Conservation (phyloP, 2,888 invertebrate species). For the Sericinus montela region DNA sequence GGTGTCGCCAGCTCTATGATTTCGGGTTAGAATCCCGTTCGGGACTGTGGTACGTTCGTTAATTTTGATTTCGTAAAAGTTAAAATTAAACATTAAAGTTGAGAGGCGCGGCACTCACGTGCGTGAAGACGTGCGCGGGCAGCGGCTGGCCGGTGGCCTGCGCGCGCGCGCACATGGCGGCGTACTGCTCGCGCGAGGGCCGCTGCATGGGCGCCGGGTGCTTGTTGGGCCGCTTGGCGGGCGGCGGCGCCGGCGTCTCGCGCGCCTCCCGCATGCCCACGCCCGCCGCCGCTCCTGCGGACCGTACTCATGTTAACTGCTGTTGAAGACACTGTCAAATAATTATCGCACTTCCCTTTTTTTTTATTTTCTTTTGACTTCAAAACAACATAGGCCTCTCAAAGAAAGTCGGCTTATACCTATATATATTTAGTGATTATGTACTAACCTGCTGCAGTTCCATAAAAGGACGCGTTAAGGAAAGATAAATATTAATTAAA, state of each 20-base stretch:
- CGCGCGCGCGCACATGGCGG: conserved; percentile 83
- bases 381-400: too few relatives aligned
- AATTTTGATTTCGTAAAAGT: too few relatives aligned
- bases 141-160: conserved; percentile 83
- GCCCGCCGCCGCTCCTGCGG: conserved; percentile 37
- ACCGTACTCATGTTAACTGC: too few relatives aligned
- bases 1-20: too few relatives aligned
- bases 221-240: conserved; percentile 89
- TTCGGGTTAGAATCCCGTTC: too few relatives aligned
- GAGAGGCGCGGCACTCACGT: too few relatives aligned
- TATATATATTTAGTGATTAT: neutral
- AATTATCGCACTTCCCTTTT: too few relatives aligned
- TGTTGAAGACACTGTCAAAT: too few relatives aligned
- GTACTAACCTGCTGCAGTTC: conserved; percentile 40
- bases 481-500: neutral
- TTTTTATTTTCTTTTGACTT: too few relatives aligned
- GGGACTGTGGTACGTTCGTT: too few relatives aligned
- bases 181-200: conserved; percentile 84
- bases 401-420: too few relatives aligned
- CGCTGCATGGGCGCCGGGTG: conserved; percentile 86
- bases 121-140: conserved; percentile 82
- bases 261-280: conserved; percentile 30
- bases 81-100: too few relatives aligned
- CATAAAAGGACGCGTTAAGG: conserved; percentile 25
- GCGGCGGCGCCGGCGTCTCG: conserved; percentile 78